Base-by-base conservation (phyloP, 2,888 invertebrate species). In the Ectemnius lituratus region DNA sequence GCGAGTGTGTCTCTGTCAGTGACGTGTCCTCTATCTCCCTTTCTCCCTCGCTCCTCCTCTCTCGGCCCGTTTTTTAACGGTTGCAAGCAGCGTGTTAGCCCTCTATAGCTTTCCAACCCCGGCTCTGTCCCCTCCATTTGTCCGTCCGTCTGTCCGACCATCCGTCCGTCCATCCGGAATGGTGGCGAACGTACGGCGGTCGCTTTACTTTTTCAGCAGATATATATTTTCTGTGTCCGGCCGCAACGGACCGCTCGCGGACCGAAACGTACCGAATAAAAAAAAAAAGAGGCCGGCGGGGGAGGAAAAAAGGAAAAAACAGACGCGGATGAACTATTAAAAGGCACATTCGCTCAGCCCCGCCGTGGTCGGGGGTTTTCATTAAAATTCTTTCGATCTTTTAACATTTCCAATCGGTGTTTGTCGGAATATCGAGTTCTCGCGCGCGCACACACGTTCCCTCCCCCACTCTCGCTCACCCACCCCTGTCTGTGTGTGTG, bases 301-400 rank as follows among this genome's bases (percentile, higher is more conserved):
- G 60, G 62, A 63, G 62, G 62, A 70, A 75, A 76, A 66, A 61
- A 62, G 62, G 62, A 70, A 75, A 74, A 79, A 82, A 68, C 76
- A 71, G 69, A 80, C 81, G 77, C 74, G 81, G 82, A 84, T 83
- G 84, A 85, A 85, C 84, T 86, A 87, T 87, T 88, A 85, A 84
- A 84, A 86, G 87, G 86, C 81, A 85, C 84, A 84, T 84, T 84
- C 83, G 75, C 73, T 72, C 73, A 69, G 80, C 67, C 75, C 57
- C 73, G 65, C 67, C 68, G 71, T 73, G 82, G 82, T 70, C 70
- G 84, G 82, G 89, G 88, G 87, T 87, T 90, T 90, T 90, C 90
- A 91, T 90, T 90, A 90, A 90, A 91, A 90, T 90, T 88, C 89
- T 90, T 90, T 90, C 89, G 89, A 87, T 89, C 90, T 90, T 91